These are phyloP conservation scores for Drosophila miranda DNA, from an alignment of 1,140 invertebrate genomes.

Conservation along the genomic window DNA sequence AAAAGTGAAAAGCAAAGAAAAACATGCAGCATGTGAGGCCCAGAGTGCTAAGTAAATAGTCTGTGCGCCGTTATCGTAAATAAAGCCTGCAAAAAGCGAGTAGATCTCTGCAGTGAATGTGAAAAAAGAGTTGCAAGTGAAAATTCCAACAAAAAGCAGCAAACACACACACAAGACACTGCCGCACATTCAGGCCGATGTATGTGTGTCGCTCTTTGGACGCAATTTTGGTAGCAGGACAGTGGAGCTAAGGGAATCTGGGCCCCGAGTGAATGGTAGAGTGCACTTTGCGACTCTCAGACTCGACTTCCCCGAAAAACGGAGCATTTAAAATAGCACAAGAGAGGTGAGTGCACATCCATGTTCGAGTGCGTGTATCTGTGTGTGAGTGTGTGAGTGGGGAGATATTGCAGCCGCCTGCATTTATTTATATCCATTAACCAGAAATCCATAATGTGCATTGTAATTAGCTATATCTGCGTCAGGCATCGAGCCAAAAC, in stretches of 20 bases:
- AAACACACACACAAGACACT: slow-evolving; percentile 1
- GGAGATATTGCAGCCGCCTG: slow-evolving; percentile 21
- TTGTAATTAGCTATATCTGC: slow-evolving; percentile 19
- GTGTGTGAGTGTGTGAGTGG: neutral
- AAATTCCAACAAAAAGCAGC: slow-evolving; percentile 31
- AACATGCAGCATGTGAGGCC: slow-evolving; percentile 34
- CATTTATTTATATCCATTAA: too few relatives aligned
- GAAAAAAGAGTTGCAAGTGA: slow-evolving; percentile 28
- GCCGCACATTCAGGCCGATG: slow-evolving; percentile 1
- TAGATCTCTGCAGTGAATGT: slow-evolving; percentile 21
- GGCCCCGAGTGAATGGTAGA: too few relatives aligned
- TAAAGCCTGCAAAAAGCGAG: slow-evolving; percentile 9
- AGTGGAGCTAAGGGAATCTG: slow-evolving; percentile 3
- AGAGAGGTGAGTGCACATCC: slow-evolving; percentile 1
- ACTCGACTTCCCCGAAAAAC: too few relatives aligned
- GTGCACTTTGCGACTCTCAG: too few relatives aligned
- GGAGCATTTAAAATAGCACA: too few relatives aligned
- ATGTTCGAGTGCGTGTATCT: slow-evolving; percentile 16
- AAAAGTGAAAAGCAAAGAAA: slow-evolving; percentile 59
- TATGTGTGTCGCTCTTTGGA: slow-evolving; percentile 32
- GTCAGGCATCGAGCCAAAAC: slow-evolving; percentile 19
- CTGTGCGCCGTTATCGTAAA: slow-evolving; percentile 1
- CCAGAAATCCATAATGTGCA: too few relatives aligned
- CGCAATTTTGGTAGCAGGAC: slow-evolving; percentile 23
- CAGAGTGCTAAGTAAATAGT: slow-evolving; percentile 21